These are phyloP conservation scores for Cyclophora punctaria DNA, from an alignment of 2,888 invertebrate species.

Conservation along the genomic window DNA sequence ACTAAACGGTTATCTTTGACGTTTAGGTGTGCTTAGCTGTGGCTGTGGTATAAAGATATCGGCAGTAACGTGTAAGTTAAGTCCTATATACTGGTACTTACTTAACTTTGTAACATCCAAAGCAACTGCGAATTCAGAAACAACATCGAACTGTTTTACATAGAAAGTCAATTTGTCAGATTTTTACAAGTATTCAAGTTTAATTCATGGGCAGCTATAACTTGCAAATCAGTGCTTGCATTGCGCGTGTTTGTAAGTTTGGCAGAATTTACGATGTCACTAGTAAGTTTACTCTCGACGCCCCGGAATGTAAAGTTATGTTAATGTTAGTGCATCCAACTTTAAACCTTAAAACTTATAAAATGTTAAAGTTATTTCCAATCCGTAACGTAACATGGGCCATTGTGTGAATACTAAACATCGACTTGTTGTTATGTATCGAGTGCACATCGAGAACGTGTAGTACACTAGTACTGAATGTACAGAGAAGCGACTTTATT, in stretches of 20 bases:
- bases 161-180: conserved; percentile 24
- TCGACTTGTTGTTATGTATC: conserved; percentile 1
- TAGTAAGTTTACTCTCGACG: conserved; percentile 56
- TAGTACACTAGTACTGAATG: no score
- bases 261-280: conserved; percentile 64
- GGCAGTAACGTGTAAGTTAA: no score
- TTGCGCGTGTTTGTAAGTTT: conserved; percentile 63
- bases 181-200: conserved; percentile 26
- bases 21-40: no score
- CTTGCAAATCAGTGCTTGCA: conserved; percentile 58
- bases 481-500: no score
- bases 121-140: no score
- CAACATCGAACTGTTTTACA: not conserved
- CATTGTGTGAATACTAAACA: conserved; percentile 22
- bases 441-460: no score
- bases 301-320: conserved; percentile 71
- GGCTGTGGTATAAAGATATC: no score
- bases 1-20: no score
- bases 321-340: conserved; percentile 58
- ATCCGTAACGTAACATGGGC: conserved; percentile 39
- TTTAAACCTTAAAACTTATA: conserved; percentile 60
- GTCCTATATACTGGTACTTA: no score
- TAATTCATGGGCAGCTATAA: conserved; percentile 56
- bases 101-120: no score
- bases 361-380: conserved; percentile 54